phyloP scores from a whole-genome alignment of 1,140 invertebrate genomes.

The Forficula auricularia region DNA sequence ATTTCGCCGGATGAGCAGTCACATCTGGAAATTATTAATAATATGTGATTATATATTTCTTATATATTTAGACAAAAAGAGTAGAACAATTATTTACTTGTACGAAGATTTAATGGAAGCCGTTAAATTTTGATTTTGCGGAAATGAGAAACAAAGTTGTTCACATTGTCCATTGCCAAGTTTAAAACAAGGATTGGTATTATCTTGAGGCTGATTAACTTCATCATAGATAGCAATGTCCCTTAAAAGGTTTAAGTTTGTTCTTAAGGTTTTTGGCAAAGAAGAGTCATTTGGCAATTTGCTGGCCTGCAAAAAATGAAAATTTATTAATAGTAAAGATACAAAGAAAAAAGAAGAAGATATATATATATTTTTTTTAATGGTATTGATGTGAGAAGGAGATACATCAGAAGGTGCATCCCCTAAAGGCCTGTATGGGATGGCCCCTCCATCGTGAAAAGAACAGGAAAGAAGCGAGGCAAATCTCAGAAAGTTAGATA shows the following conservation, averaged over 20 bases:
- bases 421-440: too few relatives aligned
- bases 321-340: too few relatives aligned
- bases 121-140: conserved; percentile 36
- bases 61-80: too few relatives aligned
- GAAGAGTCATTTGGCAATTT: conserved; percentile 54
- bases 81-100: not conserved
- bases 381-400: too few relatives aligned
- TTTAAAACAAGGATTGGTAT: conserved; percentile 57
- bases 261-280: conserved; percentile 45
- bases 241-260: conserved; percentile 62
- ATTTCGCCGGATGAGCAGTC: conserved; percentile 77
- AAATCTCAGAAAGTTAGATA: too few relatives aligned
- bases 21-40: conserved; percentile 36
- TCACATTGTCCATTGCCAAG: conserved; percentile 67
- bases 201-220: conserved; percentile 64
- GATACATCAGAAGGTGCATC: too few relatives aligned
- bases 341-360: too few relatives aligned
- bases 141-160: conserved; percentile 89
- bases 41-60: too few relatives aligned
- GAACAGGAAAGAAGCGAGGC: too few relatives aligned
- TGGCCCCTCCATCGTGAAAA: too few relatives aligned
- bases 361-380: too few relatives aligned
- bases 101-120: conserved; percentile 23
- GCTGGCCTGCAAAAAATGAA: conserved; percentile 22
- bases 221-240: conserved; percentile 83